Base-by-base conservation (phyloP, 2,797 vertebrate species). In the Xenops minutus region DNA sequence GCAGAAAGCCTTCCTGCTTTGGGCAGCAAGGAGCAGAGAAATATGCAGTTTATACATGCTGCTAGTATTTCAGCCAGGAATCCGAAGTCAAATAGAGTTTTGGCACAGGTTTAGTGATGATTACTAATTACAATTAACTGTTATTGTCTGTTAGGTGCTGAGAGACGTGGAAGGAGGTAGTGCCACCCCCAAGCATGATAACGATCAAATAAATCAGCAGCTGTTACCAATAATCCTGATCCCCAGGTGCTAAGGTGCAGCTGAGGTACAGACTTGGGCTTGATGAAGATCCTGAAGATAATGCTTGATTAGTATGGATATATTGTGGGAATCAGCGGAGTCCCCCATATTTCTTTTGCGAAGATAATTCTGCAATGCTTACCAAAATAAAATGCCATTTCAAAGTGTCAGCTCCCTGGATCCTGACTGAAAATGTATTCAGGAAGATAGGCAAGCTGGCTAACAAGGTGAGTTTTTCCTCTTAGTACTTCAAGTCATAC, bases 311-410 rank as follows among this genome's bases (percentile, higher is more conserved):
- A 68, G 49, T 3, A 4, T 5, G 19, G 14, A 8, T 27, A 26
- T 7, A 5, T 3, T 66, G 24, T 34, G 17, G 18, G 10, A 44
- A 9, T 1, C 3, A 14, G 46, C 29, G 21, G 5, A 30, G 15
- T 12, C 3, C 1, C 1, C 58, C 0, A 0, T 2, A 0, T 8
- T 59, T 77, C 3, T 77, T 10, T 34, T 72, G 8, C 4, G 55
- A 19, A n/a, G n/a, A 3, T 36, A 32, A 24, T 54, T 68, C 10
- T 66, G 39, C 9, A 59, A 11, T 2, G 26, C 9, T 34, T 72
- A 8, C 1, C 27, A 21, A 36, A 54, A 46, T 12, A 62, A 86
- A 81, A 46, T 37, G 3, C 3, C 3, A 7, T 68, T 93, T 88
- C 2, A 27, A 49, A 43, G 7, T 0, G 1, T 61, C 3, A 46